Base-by-base conservation (phyloP, 1,140 invertebrate genomes). In the Pseudomyrmex gracilis region DNA sequence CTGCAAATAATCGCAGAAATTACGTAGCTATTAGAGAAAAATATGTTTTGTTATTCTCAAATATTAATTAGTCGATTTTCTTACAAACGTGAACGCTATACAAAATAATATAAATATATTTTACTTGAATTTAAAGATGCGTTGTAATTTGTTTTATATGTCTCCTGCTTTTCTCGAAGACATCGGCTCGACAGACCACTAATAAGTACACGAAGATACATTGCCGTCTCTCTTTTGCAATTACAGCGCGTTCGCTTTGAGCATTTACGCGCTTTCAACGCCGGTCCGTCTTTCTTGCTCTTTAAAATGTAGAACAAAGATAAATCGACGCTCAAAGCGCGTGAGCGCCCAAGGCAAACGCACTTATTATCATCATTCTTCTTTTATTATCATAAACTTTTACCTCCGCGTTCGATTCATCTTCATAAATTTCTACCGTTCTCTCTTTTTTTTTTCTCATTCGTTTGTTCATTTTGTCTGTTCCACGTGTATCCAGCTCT, bases 101-200 rank as follows among this genome's bases (percentile, higher is more conserved):
- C 20, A 3, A 4, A 53, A n/a, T n/a, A 71, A 80, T 70, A 70
- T 51, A 24, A 71, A 80, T 80, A 58, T 24, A 80, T 58, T n/a
- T 57, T n/a, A 22, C 22, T 57, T 7, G 43, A 71, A 22, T 45
- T 43, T 20, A 78, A 22, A 49, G 43, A 47, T 9, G 8, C 64
- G 10, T 49, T 70, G 64, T n/a, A 34, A 22, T 58, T 71, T 5
- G 70, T 17, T 70, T n/a, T 34, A n/a, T 45, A 2, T 3, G 2
- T 34, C 34, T 34, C 7, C n/a, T 1, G 22, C 13, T 34, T 10
- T 15, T 55, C 24, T 34, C 5, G 0, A 34, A n/a, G 5, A 15
- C 34, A 17, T 7, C 7, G 34, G 34, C 2, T 34, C 34, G 34
- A 34, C 34, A 34, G 34, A 34, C 34, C 34, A 34, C 34, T 34